A percentile compares a stretch with the other conserved stretches of the same genome.
phyloP scores from a whole-genome alignment of 2,797 vertebrate genomes.

The Odontamblyopus rebecca region DNA sequence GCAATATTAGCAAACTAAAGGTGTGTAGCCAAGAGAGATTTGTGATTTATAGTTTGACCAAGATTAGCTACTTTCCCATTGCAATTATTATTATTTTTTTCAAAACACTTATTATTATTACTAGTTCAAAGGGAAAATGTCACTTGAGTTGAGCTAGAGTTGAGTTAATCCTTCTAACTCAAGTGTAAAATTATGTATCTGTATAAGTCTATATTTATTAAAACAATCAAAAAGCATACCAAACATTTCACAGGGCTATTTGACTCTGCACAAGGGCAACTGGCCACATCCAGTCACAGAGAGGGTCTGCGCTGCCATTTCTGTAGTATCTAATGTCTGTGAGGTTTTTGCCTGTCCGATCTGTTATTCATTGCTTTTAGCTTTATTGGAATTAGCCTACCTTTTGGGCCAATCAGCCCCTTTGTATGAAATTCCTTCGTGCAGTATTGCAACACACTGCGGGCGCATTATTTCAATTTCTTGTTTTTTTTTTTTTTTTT shows the following conservation, averaged over 20 bases:
- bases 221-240: too few relatives aligned
- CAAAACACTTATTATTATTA: too few relatives aligned
- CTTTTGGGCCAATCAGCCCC: neutral
- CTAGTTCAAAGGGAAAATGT: neutral
- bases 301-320: too few relatives aligned
- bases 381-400: too few relatives aligned
- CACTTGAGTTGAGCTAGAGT: neutral
- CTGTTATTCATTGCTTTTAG: too few relatives aligned
- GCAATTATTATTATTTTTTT: neutral
- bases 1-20: slow-evolving; percentile 19
- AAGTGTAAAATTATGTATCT: neutral
- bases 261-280: too few relatives aligned
- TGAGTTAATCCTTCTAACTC: neutral
- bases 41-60: neutral
- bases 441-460: neutral
- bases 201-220: too few relatives aligned
- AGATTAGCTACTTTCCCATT: neutral
- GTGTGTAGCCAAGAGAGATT: slow-evolving; percentile 8
- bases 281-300: too few relatives aligned
- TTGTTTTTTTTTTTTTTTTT: slow-evolving; percentile 11
- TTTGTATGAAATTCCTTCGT: neutral
- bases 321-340: too few relatives aligned
- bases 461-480: neutral
- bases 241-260: too few relatives aligned
- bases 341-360: too few relatives aligned